These are phyloP conservation scores for Thaleichthys pacificus DNA, from an alignment of 2,797 vertebrate genomes.

Conservation along the genomic window DNA sequence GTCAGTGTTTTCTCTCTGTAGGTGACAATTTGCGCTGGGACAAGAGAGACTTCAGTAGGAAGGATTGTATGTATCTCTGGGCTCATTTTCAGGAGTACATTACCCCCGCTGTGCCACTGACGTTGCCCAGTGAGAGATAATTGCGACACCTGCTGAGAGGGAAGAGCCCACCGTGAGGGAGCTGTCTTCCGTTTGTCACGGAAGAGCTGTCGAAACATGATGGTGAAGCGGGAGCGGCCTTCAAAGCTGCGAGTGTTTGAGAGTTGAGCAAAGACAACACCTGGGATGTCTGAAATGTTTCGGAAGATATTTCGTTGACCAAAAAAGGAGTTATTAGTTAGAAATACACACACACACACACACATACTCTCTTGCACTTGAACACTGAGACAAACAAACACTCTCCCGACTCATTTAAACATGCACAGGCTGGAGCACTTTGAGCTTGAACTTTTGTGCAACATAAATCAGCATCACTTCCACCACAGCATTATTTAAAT, in stretches of 20 bases:
- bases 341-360: neutral
- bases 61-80: slow-evolving; percentile 43
- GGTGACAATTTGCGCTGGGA: neutral
- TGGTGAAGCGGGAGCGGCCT: neutral
- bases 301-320: slow-evolving; percentile 16
- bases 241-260: neutral
- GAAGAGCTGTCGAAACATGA: slow-evolving; percentile 23
- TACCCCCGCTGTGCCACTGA: slow-evolving; percentile 1
- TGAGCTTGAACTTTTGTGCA: neutral
- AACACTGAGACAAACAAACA: slow-evolving; percentile 4
- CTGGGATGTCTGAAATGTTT: slow-evolving; percentile 9
- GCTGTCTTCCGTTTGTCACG: slow-evolving; percentile 29
- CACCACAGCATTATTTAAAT: slow-evolving; percentile 39
- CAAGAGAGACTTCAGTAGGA: slow-evolving; percentile 20
- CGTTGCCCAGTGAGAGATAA: slow-evolving; percentile 56
- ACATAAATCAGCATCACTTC: slow-evolving; percentile 20
- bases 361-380: neutral
- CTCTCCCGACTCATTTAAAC: neutral
- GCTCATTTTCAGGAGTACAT: slow-evolving; percentile 45
- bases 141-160: slow-evolving; percentile 53
- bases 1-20: neutral
- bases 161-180: slow-evolving; percentile 42
- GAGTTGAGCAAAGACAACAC: neutral
- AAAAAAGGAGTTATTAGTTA: slow-evolving; percentile 5
- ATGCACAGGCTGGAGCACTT: neutral